Evolutionary conservation across 2,888 invertebrate species (phyloP), one percentile per base, ranked within the genome.

Genomic region (Cyclophora albipunctata): DNA sequence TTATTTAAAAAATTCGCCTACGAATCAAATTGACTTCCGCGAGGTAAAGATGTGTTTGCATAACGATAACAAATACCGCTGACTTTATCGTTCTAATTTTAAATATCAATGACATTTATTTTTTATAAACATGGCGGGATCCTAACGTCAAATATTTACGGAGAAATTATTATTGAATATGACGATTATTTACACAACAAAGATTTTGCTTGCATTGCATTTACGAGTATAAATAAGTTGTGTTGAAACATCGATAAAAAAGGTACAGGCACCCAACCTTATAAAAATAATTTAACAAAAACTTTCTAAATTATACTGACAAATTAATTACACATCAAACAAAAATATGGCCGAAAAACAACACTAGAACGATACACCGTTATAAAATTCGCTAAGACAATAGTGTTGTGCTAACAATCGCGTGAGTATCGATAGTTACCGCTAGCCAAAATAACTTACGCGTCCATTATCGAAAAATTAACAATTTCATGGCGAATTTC

Each of bases 401-500:
- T 42, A 46, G 34, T 45, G 44, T 41, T 47, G 49, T 45, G 40
- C 49, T 49, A 48, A 40, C 34, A 43, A 57, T 64, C 53, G 64
- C 64, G 63, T 64, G 64, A 55, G 45, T 40, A 47, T 43, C 46
- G 51, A 43, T 55, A 53, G 52, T 63, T 37, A 55, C 59, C 54
- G 56, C 52, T 51, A 55, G 54, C 57, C 50, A 50, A 47, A 57
- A 20, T 20, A 20, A 62, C 57, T 59, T 60, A 62, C 59, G 64
- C 62, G 68, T 63, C 65, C 20, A 20, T 20, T 20, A 20, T 71
- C 68, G 71, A 66, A 59, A 63, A 62, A 76, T 79, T 79, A 80
- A 54, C 68, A 63, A 80, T 80, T 80, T 73, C 69, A 78, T 69
- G 72, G 67, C 55, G 58, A 57, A 64, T 64, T 57, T 59, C 50